These are phyloP conservation scores for Marisa cornuarietis DNA, from an alignment of 1,140 invertebrate species.

Conservation along the genomic window DNA sequence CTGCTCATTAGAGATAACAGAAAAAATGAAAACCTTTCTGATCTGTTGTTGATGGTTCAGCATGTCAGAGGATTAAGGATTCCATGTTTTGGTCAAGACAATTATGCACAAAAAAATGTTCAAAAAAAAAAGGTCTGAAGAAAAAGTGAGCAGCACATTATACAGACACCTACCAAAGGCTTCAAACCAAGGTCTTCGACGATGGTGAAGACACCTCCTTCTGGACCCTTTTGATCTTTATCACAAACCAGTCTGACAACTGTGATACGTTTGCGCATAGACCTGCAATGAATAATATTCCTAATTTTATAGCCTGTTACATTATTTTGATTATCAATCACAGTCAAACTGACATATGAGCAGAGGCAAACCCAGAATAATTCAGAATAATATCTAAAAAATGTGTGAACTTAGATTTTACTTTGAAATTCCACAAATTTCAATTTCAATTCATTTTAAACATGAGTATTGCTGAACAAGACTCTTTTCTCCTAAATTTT, in stretches of 20 bases:
- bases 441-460: neutral
- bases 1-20: no score
- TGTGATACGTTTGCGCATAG: conserved; percentile 24
- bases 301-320: neutral
- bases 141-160: neutral
- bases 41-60: no score
- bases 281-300: conserved; percentile 28
- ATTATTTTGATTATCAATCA: neutral
- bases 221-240: conserved; percentile 7
- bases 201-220: conserved; percentile 31
- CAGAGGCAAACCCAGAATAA: neutral
- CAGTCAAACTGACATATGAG: neutral
- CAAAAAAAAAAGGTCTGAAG: no score
- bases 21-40: no score
- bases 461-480: neutral
- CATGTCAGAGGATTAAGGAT: no score
- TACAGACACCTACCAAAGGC: conserved; percentile 26
- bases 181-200: conserved; percentile 18
- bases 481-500: neutral
- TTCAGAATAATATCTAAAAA: neutral
- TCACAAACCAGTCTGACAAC: conserved; percentile 32
- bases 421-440: neutral
- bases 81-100: no score
- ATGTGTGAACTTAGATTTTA: neutral
- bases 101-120: no score